Evolutionary conservation across 2,888 invertebrate genomes (phyloP).

Genomic region (Stictocephala bisonia): DNA sequence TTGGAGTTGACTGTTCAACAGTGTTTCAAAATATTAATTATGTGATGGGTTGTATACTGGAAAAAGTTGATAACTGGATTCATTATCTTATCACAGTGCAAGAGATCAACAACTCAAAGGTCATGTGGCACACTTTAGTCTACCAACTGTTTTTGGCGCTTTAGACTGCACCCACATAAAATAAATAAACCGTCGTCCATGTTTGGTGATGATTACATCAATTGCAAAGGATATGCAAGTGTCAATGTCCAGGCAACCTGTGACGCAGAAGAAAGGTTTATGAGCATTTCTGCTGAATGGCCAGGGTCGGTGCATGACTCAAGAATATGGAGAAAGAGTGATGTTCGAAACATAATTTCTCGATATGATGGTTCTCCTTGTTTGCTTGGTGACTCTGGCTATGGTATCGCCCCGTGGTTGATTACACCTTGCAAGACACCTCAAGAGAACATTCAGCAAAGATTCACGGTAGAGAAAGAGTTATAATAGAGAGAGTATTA

Average conservation of each 20-base stretch:
- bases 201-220: constrained; percentile 11
- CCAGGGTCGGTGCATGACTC: constrained; percentile 27
- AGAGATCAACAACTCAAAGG: too few species aligned
- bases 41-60: too few species aligned
- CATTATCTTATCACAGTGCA: too few species aligned
- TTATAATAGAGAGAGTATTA: constrained; percentile 27
- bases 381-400: constrained; percentile 7
- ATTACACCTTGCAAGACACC: constrained; percentile 20
- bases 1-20: too few species aligned
- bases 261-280: constrained; percentile 23
- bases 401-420: constrained; percentile 17
- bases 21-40: too few species aligned
- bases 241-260: neutral
- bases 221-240: neutral
- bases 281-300: constrained; percentile 25
- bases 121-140: too few species aligned
- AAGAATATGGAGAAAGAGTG: constrained; percentile 5
- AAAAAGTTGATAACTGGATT: too few species aligned
- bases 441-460: too few species aligned
- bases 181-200: neutral
- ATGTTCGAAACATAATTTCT: neutral
- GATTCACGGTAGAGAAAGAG: neutral
- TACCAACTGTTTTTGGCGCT: constrained; percentile 15
- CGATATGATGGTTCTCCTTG: neutral
- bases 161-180: constrained; percentile 12